Base-by-base conservation (phyloP, 1,140 invertebrate genomes). In the Phocides pigmalion region DNA sequence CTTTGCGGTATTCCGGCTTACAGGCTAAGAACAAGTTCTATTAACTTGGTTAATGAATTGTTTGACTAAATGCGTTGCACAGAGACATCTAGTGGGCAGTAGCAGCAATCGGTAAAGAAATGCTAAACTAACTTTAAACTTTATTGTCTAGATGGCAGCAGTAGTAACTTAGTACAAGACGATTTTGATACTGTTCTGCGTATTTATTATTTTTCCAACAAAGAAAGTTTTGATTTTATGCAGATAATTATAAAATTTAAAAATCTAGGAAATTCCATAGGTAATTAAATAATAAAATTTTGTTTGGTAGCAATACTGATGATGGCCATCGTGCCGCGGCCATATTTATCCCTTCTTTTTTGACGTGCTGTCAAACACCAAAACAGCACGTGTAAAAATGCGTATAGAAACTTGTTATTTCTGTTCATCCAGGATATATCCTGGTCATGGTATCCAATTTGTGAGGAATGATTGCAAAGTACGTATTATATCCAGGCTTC, bases 361-460 rank as follows among this genome's bases (percentile, higher is more conserved):
- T 80, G 72, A 80, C 70, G 82, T 82, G 73, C 74, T 77, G 76
- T 78, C 74, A 78, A 81, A 74, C 47, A 73, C 25, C 56, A 78
- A 76, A 81, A 80, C 82, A 81, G 85, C 85, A 88, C 85, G 86
- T 89, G 83, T 83, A 67, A 78, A 83, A 84, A 97, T 97, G 96
- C 95, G 96, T 93, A 97, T 97, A 68, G 96, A 97, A 93, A 95
- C 95, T 76, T 97, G 96, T 93, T 97, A 97, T 93, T 97, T 97
- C 90, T 97, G 96, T 88, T 97, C 96, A 1, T 97, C 96, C 72
- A 94, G 95, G 85, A 94, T 97, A 84, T 97, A 95, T 93, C 96
- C 96, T 69, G 96, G 96, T 56, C 96, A 97, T 82, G 96, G 96
- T 14, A 96, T 97, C 32, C 95, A 97, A 75, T 97, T 97, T 81